These are phyloP conservation scores for Barnardius zonarius DNA, from an alignment of 2,113 vertebrate species.

Conservation along the genomic window DNA sequence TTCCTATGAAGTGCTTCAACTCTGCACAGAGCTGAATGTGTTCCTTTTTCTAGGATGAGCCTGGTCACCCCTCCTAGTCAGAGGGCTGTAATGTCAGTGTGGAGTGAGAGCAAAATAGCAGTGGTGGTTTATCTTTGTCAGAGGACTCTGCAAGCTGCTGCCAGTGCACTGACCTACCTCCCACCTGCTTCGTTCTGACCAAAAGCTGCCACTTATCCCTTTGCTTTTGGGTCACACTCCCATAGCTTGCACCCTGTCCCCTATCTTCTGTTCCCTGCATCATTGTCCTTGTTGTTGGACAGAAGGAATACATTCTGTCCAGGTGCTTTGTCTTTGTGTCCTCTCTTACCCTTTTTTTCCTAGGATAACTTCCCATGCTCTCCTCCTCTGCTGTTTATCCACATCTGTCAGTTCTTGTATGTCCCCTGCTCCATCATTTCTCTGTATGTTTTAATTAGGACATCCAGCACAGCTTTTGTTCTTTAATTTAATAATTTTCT, in stretches of 20 bases:
- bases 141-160: not conserved
- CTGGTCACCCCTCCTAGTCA: not conserved
- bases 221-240: not conserved
- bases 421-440: not conserved
- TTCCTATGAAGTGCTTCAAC: not conserved
- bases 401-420: not conserved
- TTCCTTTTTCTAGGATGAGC: not conserved
- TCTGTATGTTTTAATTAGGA: not conserved
- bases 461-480: not conserved
- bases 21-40: not conserved
- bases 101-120: not conserved
- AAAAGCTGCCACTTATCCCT: not conserved
- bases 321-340: not conserved
- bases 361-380: not conserved
- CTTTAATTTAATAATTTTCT: slow-evolving; percentile 37
- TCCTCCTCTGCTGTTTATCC: not conserved
- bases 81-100: not conserved
- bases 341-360: not conserved
- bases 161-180: not conserved
- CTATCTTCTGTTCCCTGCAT: not conserved
- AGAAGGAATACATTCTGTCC: not conserved
- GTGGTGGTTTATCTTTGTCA: not conserved
- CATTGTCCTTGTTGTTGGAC: not conserved
- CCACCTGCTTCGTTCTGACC: not conserved
- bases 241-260: not conserved